Evolutionary conservation across 2,888 invertebrate species (phyloP).

Genomic region (Mythimna ferrago): DNA sequence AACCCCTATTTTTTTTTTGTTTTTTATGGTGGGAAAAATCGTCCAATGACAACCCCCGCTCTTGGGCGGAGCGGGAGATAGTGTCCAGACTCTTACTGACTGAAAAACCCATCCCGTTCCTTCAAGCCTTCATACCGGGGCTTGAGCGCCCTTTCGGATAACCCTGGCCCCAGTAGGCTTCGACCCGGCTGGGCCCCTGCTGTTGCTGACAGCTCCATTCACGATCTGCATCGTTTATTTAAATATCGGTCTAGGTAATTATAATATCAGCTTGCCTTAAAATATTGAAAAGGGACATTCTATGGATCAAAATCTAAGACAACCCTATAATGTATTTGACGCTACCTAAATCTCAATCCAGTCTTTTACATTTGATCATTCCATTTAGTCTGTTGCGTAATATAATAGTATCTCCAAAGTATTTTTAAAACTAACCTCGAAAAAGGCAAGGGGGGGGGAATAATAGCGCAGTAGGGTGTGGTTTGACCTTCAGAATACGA

Average conservation of each 20-base stretch:
- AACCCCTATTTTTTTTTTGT: not conserved
- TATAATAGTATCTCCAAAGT: not conserved
- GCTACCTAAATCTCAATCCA: not conserved
- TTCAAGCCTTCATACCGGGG: no score
- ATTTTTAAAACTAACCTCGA: not conserved
- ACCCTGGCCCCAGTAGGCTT: no score
- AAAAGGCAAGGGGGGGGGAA: not conserved
- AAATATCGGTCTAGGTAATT: not conserved
- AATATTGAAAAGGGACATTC: not conserved
- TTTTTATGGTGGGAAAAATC: no score
- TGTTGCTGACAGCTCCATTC: no score
- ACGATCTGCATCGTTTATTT: not conserved
- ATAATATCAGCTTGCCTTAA: not conserved
- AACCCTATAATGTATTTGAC: not conserved
- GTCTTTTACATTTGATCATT: not conserved
- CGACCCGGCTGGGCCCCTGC: no score
- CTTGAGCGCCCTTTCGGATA: no score
- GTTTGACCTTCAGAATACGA: not conserved
- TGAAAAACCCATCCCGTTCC: no score
- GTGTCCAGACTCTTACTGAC: no score
- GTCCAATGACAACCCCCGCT: no score
- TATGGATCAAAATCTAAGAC: not conserved
- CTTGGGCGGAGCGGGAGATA: no score
- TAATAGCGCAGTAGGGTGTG: not conserved
- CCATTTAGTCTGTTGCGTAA: not conserved